phyloP scores from a whole-genome alignment of 2,888 invertebrate species.

The Andrena fulva region DNA sequence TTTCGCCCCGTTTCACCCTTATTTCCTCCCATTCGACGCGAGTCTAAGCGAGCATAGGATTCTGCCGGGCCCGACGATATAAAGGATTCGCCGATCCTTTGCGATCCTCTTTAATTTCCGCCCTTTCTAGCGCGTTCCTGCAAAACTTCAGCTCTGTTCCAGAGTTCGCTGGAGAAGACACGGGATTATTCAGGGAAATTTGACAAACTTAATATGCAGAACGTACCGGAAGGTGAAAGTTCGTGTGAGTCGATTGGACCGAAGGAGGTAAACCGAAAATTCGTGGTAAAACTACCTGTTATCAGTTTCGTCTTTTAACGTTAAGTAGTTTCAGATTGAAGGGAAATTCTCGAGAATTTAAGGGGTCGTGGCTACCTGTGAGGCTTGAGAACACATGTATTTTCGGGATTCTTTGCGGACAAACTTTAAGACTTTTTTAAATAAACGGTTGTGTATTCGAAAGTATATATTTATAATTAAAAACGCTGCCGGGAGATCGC shows the following conservation, averaged over 20 bases:
- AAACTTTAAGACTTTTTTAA: too few species aligned
- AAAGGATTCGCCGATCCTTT: conserved; percentile 74
- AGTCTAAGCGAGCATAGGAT: conserved; percentile 29
- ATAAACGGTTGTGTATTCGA: too few species aligned
- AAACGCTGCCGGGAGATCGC: too few species aligned
- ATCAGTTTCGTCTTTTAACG: neutral
- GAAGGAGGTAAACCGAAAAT: neutral
- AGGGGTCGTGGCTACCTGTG: too few species aligned
- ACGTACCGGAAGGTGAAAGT: neutral
- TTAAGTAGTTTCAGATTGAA: neutral
- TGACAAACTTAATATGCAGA: neutral
- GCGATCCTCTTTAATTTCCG: conserved; percentile 75
- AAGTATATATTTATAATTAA: too few species aligned
- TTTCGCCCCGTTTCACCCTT: conserved; percentile 2
- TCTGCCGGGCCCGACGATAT: conserved; percentile 58
- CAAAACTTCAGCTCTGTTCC: neutral
- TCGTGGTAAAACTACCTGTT: neutral
- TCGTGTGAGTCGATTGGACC: neutral
- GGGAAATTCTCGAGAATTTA: neutral
- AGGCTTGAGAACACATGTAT: neutral
- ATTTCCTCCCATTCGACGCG: conserved; percentile 8
- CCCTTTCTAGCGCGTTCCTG: conserved; percentile 30
- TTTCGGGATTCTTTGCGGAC: too few species aligned
- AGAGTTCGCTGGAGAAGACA: conserved; percentile 23
- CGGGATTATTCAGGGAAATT: conserved; percentile 18